phyloP scores from a whole-genome alignment of 2,888 invertebrate genomes.

The Pachymerium ferrugineum region DNA sequence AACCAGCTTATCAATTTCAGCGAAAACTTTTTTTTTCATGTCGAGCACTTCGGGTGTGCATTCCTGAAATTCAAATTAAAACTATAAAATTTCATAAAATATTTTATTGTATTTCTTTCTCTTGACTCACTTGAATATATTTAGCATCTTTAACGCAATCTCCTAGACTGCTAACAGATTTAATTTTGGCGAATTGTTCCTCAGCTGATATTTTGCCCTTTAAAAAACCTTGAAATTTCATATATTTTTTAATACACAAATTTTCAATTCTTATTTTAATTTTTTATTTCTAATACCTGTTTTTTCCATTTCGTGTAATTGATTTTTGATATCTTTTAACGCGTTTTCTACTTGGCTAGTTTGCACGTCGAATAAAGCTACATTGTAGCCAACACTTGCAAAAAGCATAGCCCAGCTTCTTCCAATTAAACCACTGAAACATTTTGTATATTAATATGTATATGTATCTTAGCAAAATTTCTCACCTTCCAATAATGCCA shows the following conservation, averaged over 20 bases:
- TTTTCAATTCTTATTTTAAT: neutral
- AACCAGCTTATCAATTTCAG: slow-evolving; percentile 64
- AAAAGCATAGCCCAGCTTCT: slow-evolving; percentile 97
- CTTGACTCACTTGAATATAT: slow-evolving; percentile 55
- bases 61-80: slow-evolving; percentile 60
- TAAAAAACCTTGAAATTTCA: slow-evolving; percentile 51
- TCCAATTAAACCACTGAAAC: slow-evolving; percentile 84
- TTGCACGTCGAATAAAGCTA: slow-evolving; percentile 76
- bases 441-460: neutral
- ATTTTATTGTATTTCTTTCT: neutral
- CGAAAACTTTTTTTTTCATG: slow-evolving; percentile 73
- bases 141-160: slow-evolving; percentile 68
- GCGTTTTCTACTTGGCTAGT: slow-evolving; percentile 68
- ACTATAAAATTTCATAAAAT: neutral
- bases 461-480: neutral
- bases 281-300: slow-evolving; percentile 50
- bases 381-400: slow-evolving; percentile 84
- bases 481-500: slow-evolving; percentile 9
- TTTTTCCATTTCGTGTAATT: slow-evolving; percentile 64
- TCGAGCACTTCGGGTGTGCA: slow-evolving; percentile 86
- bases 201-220: slow-evolving; percentile 66
- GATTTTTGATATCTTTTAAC: slow-evolving; percentile 64
- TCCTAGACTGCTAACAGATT: slow-evolving; percentile 65
- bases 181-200: slow-evolving; percentile 70
- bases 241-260: neutral